Percentiles rank a stretch among this genome's conserved stretches.
These are phyloP conservation scores for Acrossocheilus wenchowensis DNA, from an alignment of 2,797 vertebrate species.

Conservation along the genomic window DNA sequence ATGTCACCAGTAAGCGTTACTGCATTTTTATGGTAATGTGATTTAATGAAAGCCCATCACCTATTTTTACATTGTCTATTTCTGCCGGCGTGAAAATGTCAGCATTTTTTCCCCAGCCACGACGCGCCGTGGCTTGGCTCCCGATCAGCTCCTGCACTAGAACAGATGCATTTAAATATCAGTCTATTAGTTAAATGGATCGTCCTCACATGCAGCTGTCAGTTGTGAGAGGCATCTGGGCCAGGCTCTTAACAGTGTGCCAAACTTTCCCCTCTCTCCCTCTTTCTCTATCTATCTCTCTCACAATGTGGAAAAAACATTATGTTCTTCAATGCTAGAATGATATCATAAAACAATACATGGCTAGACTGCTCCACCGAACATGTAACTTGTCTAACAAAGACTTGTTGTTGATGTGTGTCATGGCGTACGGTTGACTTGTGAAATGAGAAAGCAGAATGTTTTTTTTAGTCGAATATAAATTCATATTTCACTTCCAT, in stretches of 20 bases:
- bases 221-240: conserved; percentile 72
- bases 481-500: not conserved
- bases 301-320: conserved; percentile 44
- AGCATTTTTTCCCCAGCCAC: conserved; percentile 64
- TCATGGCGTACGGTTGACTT: not conserved
- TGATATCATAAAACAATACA: not conserved
- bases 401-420: not conserved
- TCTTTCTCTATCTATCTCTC: conserved; percentile 47
- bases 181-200: conserved; percentile 79
- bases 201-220: conserved; percentile 77
- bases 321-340: conserved; percentile 22
- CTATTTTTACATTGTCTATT: conserved; percentile 71
- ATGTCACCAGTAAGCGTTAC: conserved; percentile 69
- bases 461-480: not conserved
- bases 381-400: not conserved
- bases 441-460: not conserved
- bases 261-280: conserved; percentile 64
- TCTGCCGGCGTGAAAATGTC: conserved; percentile 74
- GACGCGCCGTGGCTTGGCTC: conserved; percentile 65
- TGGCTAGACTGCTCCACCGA: not conserved
- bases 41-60: conserved; percentile 67
- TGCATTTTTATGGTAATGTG: conserved; percentile 63
- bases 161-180: conserved; percentile 79
- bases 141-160: conserved; percentile 60
- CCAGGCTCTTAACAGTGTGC: conserved; percentile 55